Evolutionary conservation across 2,113 vertebrate genomes (phyloP).

Genomic region (Odobenus rosmarus): DNA sequence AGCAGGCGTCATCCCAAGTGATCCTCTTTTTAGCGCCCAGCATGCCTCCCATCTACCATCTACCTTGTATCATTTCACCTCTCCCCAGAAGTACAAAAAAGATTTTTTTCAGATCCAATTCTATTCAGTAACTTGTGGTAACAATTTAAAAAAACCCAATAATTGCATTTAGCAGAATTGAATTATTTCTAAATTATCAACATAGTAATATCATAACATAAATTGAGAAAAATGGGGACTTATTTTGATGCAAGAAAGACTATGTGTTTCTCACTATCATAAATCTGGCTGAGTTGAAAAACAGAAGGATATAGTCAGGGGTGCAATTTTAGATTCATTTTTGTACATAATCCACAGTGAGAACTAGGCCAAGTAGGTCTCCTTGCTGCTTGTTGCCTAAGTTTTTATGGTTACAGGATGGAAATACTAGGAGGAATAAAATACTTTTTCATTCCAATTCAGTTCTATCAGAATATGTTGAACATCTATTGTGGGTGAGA

Average conservation of each 20-base stretch:
- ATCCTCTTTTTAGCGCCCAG: neutral
- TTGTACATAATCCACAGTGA: neutral
- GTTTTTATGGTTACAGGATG: neutral
- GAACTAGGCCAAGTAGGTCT: neutral
- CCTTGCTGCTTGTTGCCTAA: neutral
- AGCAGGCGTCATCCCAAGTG: neutral
- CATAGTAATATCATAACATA: neutral
- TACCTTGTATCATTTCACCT: neutral
- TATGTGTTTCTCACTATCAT: neutral
- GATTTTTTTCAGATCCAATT: neutral
- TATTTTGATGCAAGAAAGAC: constrained; percentile 6
- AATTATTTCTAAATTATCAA: constrained; percentile 22
- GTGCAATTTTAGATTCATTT: neutral
- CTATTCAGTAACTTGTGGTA: neutral
- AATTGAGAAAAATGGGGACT: constrained; percentile 21
- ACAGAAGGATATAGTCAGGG: neutral
- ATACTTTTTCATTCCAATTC: neutral
- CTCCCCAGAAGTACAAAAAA: neutral
- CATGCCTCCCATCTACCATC: neutral
- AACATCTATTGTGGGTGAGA: neutral
- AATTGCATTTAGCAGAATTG: neutral
- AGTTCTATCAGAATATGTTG: neutral
- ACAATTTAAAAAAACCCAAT: neutral
- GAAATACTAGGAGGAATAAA: neutral
- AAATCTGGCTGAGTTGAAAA: constrained; percentile 14